Base-by-base conservation (phyloP, 2,797 vertebrate species). In the Catostomus latipinnis region DNA sequence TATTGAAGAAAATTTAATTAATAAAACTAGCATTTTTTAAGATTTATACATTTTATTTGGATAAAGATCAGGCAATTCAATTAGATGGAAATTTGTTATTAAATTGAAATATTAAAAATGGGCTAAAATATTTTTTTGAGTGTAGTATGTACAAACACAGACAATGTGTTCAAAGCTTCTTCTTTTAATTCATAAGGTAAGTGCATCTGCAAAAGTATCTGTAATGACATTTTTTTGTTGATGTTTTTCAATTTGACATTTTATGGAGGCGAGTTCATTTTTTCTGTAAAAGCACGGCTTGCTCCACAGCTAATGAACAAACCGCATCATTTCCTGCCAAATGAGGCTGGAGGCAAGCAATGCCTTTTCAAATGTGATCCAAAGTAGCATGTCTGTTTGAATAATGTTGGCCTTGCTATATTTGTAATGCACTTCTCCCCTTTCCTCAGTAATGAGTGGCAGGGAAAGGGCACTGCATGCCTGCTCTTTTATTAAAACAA, bases 401-500 rank as follows among this genome's bases (percentile, higher is more conserved):
- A 84, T 83, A 88, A 82, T 83, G 74, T 74, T 57, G 50, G 70
- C 48, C 58, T 72, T 75, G 80, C 86, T 81, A 76, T 65, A 34
- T 2, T 34, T 67, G 68, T 85, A 85, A 84, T 48, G 74, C 48
- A 69, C 71, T 68, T 65, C 60, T 53, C 49, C 52, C 6, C 72
- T 66, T 74, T 81, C 84, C 87, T 84, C 71, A 76, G 83, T 74
- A 82, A 75, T 68, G 81, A 66, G 87, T 88, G 81, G 87, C 80
- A 82, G 67, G 82, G 61, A 87, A 87, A 78, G 85, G 85, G 67
- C 83, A 85, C 81, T 62, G 82, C 70, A 72, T 73, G 70, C 84
- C 76, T 71, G 66, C 81, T 87, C 86, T 88, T 86, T 88, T 89
- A 90, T 92, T 90, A 88, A 89, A 91, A 90, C 82, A 90, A 91